Percentiles rank a stretch among this genome's conserved stretches.
Evolutionary conservation across 2,113 vertebrate species (phyloP).

Genomic region (Diadophis punctatus): DNA sequence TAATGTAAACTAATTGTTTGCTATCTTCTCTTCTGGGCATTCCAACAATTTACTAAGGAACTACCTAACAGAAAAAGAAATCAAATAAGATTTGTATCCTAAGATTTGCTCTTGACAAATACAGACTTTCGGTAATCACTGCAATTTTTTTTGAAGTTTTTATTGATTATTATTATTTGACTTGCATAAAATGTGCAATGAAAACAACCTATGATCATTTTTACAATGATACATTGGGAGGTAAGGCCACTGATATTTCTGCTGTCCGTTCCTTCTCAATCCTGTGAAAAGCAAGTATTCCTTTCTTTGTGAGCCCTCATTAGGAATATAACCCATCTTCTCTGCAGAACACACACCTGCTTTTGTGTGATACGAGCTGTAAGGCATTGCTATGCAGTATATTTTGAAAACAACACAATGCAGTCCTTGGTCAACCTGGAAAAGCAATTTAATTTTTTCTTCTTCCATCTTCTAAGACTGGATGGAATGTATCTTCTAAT

Average conservation of each 20-base stretch:
- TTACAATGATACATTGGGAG: background rate
- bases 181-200: background rate
- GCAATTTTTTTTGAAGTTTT: background rate
- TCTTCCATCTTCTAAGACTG: background rate
- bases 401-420: background rate
- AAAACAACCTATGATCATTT: background rate
- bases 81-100: background rate
- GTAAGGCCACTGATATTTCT: background rate
- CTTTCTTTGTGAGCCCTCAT: background rate
- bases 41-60: background rate
- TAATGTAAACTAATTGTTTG: background rate
- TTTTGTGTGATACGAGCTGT: background rate
- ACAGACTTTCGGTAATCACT: background rate
- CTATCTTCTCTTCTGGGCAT: background rate
- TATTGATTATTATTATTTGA: background rate
- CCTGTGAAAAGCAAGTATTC: background rate
- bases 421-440: background rate
- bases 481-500: background rate
- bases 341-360: background rate
- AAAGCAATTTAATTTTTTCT: background rate
- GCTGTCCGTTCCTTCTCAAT: background rate
- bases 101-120: background rate
- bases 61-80: background rate
- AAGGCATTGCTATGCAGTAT: background rate
- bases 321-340: background rate